These are phyloP conservation scores for Sebastolobus altivelis DNA, from an alignment of 2,797 vertebrate species.

Conservation along the genomic window DNA sequence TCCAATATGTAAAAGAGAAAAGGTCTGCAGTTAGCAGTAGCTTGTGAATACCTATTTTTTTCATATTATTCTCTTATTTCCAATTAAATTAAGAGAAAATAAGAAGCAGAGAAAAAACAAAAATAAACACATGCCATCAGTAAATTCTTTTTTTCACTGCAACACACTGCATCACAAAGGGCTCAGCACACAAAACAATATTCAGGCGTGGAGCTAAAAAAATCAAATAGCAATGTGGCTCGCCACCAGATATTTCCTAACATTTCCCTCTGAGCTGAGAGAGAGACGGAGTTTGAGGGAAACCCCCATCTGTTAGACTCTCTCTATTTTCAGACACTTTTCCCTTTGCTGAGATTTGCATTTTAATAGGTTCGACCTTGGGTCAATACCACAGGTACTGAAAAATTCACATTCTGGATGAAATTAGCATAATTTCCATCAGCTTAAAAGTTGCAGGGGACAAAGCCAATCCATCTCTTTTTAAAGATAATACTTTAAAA, in stretches of 20 bases:
- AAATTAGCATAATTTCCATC: constrained; percentile 90
- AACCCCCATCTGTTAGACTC: constrained; percentile 64
- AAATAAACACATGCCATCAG: constrained; percentile 33
- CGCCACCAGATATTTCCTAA: constrained; percentile 46
- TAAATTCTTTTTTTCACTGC: constrained; percentile 58
- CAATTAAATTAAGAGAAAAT: constrained; percentile 10
- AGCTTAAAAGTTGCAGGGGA: constrained; percentile 83
- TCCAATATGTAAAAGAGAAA: neutral
- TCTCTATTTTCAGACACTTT: constrained; percentile 81
- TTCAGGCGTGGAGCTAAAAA: constrained; percentile 48
- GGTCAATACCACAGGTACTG: constrained; percentile 87
- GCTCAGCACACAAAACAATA: constrained; percentile 50
- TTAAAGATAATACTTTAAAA: constrained; percentile 78
- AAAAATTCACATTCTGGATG: constrained; percentile 80
- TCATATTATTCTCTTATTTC: neutral
- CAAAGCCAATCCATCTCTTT: constrained; percentile 79
- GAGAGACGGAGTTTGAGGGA: constrained; percentile 63
- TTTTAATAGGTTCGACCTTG: constrained; percentile 88
- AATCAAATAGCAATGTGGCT: constrained; percentile 61
- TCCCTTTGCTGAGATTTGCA: constrained; percentile 86
- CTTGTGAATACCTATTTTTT: neutral
- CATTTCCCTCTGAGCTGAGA: constrained; percentile 53
- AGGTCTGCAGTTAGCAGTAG: neutral
- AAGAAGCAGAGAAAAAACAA: neutral
- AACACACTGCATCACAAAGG: constrained; percentile 54